Evolutionary conservation across 2,888 invertebrate species (phyloP).

Genomic region (Bhutanitis thaidina): DNA sequence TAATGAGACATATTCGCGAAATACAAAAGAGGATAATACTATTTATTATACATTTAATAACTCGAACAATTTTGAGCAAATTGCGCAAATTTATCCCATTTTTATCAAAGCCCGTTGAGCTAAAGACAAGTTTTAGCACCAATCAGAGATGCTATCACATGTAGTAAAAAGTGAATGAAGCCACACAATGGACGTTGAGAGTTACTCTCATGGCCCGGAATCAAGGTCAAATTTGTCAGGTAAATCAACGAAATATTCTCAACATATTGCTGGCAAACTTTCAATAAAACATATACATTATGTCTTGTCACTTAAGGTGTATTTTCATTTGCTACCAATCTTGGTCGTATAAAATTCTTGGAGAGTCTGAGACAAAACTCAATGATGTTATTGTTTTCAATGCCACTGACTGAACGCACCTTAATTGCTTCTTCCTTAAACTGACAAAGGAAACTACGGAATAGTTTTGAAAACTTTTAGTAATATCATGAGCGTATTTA

Average conservation of each 20-base stretch:
- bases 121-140: no score
- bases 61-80: no score
- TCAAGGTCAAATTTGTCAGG: slow-evolving; percentile 72
- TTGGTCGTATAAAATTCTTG: slow-evolving; percentile 34
- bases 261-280: slow-evolving; percentile 13
- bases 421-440: slow-evolving; percentile 69
- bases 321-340: slow-evolving; percentile 17
- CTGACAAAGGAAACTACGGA: slow-evolving; percentile 40
- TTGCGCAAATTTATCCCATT: no score
- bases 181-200: slow-evolving; percentile 59
- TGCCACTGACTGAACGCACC: slow-evolving; percentile 54
- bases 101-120: no score
- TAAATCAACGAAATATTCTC: slow-evolving; percentile 57
- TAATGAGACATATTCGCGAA: no score
- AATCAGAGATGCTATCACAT: slow-evolving; percentile 1
- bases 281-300: slow-evolving; percentile 3
- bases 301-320: slow-evolving; percentile 18
- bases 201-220: slow-evolving; percentile 57
- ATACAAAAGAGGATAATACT: no score
- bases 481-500: no score
- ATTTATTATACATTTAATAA: no score
- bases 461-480: slow-evolving; percentile 20
- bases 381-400: slow-evolving; percentile 66
- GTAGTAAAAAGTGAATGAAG: slow-evolving; percentile 68
- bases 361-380: slow-evolving; percentile 67